Conservation (phyloP, 1,140 invertebrate species). For the Bombus breviceps region DNA sequence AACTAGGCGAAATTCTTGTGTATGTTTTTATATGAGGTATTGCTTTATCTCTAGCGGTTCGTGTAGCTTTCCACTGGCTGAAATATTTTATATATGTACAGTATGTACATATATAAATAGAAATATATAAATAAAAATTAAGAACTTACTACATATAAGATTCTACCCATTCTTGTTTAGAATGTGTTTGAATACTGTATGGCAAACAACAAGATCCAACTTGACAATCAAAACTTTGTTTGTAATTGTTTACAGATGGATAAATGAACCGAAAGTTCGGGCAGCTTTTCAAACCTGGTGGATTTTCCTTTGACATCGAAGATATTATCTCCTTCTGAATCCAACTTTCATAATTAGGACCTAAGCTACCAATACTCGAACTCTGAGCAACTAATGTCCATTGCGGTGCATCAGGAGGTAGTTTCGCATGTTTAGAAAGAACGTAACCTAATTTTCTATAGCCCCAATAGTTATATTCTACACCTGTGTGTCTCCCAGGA, state of each 20-base stretch:
- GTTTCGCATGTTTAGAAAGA: conserved; percentile 85
- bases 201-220: conserved; percentile 94
- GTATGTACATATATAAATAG: neutral
- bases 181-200: conserved; percentile 89
- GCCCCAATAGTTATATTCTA: conserved; percentile 86
- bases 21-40: conserved; percentile 98
- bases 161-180: conserved; percentile 94
- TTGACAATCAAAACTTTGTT: conserved; percentile 91
- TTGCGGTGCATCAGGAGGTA: conserved; percentile 82
- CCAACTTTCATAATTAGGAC: conserved; percentile 88
- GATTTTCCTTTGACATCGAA: conserved; percentile 84
- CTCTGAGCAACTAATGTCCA: conserved; percentile 92
- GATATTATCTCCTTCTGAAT: conserved; percentile 86
- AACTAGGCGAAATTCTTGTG: conserved; percentile 88
- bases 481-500: conserved; percentile 89
- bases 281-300: conserved; percentile 72
- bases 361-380: conserved; percentile 95
- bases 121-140: neutral
- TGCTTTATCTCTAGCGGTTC: conserved; percentile 87
- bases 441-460: conserved; percentile 87
- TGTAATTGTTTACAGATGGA: conserved; percentile 91
- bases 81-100: conserved; percentile 57
- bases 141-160: conserved; percentile 89
- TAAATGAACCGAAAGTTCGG: conserved; percentile 85
- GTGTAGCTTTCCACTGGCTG: conserved; percentile 92